A percentile compares a stretch with the other conserved stretches of the same genome.
These are phyloP conservation scores for Anthoscopus minutus DNA, from an alignment of 2,113 vertebrate genomes.

Conservation along the genomic window DNA sequence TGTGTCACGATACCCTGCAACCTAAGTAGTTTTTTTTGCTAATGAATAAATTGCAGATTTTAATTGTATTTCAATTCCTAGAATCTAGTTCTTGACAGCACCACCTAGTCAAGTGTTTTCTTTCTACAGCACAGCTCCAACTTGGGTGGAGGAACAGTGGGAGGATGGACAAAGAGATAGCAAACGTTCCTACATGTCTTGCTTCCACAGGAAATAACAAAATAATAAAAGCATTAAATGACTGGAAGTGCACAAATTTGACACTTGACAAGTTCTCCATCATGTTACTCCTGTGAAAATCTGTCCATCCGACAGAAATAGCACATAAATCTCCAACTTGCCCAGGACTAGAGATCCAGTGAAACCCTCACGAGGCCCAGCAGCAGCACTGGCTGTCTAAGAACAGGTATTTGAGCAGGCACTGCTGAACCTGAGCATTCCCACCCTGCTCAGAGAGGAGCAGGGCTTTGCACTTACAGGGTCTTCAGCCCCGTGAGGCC, in stretches of 20 bases:
- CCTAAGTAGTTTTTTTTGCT: neutral
- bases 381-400: neutral
- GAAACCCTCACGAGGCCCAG: neutral
- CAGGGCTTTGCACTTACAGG: conserved; percentile 75
- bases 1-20: neutral
- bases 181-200: neutral
- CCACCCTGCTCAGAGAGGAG: neutral
- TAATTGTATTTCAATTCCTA: neutral
- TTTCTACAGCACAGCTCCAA: neutral
- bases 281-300: neutral
- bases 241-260: neutral
- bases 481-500: conserved; percentile 89
- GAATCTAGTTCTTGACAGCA: neutral
- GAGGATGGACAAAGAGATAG: neutral
- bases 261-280: neutral
- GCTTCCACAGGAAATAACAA: neutral
- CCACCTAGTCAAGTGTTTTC: neutral
- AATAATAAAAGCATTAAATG: neutral
- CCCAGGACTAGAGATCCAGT: neutral
- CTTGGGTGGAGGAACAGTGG: neutral
- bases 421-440: neutral
- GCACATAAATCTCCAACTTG: neutral
- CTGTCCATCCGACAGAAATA: neutral
- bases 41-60: neutral
- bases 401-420: neutral